Base-by-base conservation (phyloP, 53 echinoderm and acorn worm genomes). In the Crossaster papposus region DNA sequence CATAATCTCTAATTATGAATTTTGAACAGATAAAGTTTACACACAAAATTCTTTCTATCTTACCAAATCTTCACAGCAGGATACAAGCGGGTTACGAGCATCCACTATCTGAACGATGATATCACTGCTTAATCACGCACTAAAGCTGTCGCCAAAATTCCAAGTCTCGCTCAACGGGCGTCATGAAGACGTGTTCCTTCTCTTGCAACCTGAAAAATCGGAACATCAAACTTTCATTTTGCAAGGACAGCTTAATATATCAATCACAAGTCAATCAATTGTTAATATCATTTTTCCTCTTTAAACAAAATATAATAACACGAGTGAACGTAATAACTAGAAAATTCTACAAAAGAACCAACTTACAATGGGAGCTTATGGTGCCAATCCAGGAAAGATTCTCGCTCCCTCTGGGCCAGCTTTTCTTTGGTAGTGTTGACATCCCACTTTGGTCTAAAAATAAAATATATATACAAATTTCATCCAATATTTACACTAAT, bases 101-200 rank as follows among this genome's bases (percentile, higher is more conserved):
- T 99, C 99, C 8, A 99, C 99, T 70, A 99, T 99, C 94, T 99
- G 99, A 11, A 96, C 96, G 34, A 99, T 89, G 72, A 99, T 91
- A 77, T 99, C 99, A 79, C 99, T 99, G 64, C 72, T 99, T 96
- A 14, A 95, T 91, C n/a, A 99, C 99, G 68, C 99, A 82, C 99
- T 96, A 99, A 0, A 99, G 90, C 91, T 99, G 99, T 0, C 99
- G 85, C 99, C 99, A 99, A 35, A 99, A 96, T 54, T 99, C 99
- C 36, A 99, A 84, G 72, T 99, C 96, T 15, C 99, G 79, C 88
- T 99, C 99, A 88, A 99, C 96, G 6, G 99, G 99, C 1, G 99
- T 99, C 88, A 99, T 78, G 18, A 99, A 88, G 22, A 99, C 80
- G 64, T 96, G 96, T 13, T 96, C 94, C 78, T 99, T 93, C 54